Evolutionary conservation across 2,113 vertebrate genomes (phyloP).

Genomic region (Gracilinanus agilis): DNA sequence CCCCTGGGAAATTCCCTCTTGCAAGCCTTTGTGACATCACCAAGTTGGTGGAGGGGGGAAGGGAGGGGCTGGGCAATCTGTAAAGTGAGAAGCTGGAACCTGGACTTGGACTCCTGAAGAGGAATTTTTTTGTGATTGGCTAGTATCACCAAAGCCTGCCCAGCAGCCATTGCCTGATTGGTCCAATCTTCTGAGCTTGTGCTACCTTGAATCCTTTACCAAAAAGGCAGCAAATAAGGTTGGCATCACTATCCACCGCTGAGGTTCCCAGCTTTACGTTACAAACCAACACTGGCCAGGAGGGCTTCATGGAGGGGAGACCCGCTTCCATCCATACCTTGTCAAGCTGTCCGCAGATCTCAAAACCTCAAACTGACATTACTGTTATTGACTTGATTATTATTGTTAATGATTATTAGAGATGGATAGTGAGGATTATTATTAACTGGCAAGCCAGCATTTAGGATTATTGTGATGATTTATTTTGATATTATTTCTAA

Average conservation of each 20-base stretch:
- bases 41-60: neutral
- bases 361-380: neutral
- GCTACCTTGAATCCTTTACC: neutral
- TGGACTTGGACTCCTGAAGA: neutral
- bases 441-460: neutral
- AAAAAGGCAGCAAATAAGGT: neutral
- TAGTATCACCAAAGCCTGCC: neutral
- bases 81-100: neutral
- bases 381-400: neutral
- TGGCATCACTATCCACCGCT: no score
- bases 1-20: neutral
- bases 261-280: neutral
- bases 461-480: neutral
- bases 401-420: no score
- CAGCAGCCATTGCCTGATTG: neutral
- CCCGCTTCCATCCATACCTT: neutral
- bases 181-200: neutral
- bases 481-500: no score
- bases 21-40: neutral
- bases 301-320: neutral
- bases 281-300: neutral
- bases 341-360: neutral
- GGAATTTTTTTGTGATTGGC: neutral
- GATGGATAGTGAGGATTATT: neutral
- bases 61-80: neutral